Base-by-base conservation (phyloP, 2,888 invertebrate species). In the Morpho achilles region DNA sequence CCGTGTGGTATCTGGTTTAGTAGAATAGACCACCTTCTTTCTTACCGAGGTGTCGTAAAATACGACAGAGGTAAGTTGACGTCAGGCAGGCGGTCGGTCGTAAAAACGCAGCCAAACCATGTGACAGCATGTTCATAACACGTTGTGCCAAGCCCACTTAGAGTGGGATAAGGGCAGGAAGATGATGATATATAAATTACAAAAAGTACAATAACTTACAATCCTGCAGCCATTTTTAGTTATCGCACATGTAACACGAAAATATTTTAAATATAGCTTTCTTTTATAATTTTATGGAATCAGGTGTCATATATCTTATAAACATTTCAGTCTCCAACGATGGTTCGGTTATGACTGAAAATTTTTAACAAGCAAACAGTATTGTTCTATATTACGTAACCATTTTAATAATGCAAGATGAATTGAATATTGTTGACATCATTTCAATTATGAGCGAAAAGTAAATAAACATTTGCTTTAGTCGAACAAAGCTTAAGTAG, bases 121-220 rank as follows among this genome's bases (percentile, higher is more conserved):
- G 16, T 16, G 16, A 16, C 16, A 16, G 16, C 16, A 16, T 16
- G 16, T 16, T 16, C 16, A 16, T 16, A 16, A 16, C 16, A 16
- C 1, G 16, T 16, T 16, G 16, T 16, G 16, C 16, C 16, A 1
- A 16, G 1, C 16, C 16, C 16, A 16, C 16, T 16, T 16, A 16
- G 16, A 16, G 16, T 16, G 16, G 16, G 16, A 16, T 16, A 16
- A 16, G 16, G 16, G 16, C 16, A 16, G 2, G 7, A 42, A 42
- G 2, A 42, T 8, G 8, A 8, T 42, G 7, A 42, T 8, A 42
- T 42, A 8, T 42, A 42, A 8, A 42, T 7, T 43, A 43, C 3
- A 9, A 43, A 43, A 4, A 9, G 9, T n/a, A n/a, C n/a, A n/a
- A n/a, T n/a, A 68, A 80, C 79, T 80, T 61, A 80, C 80, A 79